Conservation (phyloP, 2,888 invertebrate genomes). For the Cheilosia urbana region DNA sequence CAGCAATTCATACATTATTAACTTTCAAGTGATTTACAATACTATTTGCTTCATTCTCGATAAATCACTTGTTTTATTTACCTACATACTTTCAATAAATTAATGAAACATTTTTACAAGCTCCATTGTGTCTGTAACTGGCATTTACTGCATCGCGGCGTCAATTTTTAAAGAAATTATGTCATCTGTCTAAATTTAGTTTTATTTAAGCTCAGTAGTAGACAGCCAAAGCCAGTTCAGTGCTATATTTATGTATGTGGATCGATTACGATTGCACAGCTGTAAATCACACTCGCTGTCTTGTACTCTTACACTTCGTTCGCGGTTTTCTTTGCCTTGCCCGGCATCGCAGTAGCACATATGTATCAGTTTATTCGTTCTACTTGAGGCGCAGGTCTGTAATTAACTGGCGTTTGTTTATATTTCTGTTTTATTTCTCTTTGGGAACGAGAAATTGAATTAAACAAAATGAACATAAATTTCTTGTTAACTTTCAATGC, state of each 20-base stretch:
- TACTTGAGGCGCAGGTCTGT: constrained; percentile 22
- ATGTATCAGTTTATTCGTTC: constrained; percentile 21
- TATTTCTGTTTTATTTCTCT: constrained; percentile 9
- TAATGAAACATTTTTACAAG: background rate
- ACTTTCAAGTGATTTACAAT: background rate
- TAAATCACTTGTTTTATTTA: background rate
- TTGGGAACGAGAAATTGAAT: constrained; percentile 25
- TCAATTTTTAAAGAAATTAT: constrained; percentile 63
- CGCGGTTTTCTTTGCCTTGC: constrained; percentile 34
- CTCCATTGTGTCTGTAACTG: constrained; percentile 34
- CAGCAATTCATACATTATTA: background rate
- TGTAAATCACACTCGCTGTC: constrained; percentile 39
- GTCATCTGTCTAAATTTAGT: constrained; percentile 73
- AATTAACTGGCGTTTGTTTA: constrained; percentile 62
- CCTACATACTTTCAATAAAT: background rate
- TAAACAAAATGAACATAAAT: background rate
- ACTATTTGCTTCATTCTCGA: background rate
- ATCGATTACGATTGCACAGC: constrained; percentile 44
- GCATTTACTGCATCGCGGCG: constrained; percentile 35
- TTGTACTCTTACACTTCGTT: constrained; percentile 23
- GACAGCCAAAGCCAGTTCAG: constrained; percentile 37
- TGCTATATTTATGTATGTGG: constrained; percentile 30
- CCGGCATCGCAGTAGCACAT: background rate
- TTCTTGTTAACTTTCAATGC: constrained; percentile 24
- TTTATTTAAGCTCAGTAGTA: constrained; percentile 20